These are phyloP conservation scores for Sesamia inferens DNA, from an alignment of 2,888 invertebrate species.

Conservation along the genomic window DNA sequence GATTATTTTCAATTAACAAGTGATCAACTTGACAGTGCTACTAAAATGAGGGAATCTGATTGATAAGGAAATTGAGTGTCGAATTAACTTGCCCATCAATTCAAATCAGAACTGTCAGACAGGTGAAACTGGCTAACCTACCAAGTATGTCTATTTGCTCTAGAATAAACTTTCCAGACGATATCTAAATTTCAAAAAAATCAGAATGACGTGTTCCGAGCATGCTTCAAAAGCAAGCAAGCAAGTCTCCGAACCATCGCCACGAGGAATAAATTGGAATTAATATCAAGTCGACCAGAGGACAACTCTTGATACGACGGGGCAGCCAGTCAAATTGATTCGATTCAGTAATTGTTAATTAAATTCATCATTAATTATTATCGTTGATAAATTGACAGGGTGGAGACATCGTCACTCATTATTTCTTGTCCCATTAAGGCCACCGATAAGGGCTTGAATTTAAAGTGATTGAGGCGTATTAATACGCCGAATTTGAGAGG, in stretches of 20 bases:
- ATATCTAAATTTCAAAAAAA: not conserved
- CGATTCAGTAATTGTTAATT: slow-evolving; percentile 42
- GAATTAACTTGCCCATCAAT: not conserved
- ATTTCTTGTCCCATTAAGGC: slow-evolving; percentile 27
- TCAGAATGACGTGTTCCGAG: not conserved
- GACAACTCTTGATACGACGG: slow-evolving; percentile 6
- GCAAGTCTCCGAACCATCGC: not conserved
- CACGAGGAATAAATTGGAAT: not conserved
- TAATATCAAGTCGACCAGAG: not conserved
- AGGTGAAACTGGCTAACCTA: not conserved
- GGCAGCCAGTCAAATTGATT: slow-evolving; percentile 3
- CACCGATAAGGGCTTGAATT: slow-evolving; percentile 21
- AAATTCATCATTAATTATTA: slow-evolving; percentile 34
- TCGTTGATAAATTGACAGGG: slow-evolving; percentile 26
- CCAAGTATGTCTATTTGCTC: not conserved
- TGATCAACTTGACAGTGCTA: not conserved
- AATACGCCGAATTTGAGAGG: not conserved
- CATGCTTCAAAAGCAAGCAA: not conserved
- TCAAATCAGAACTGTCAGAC: not conserved
- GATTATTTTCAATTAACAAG: not conserved
- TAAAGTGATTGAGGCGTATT: slow-evolving; percentile 16
- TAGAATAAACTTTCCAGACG: not conserved
- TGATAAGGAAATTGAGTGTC: not conserved
- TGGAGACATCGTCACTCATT: slow-evolving; percentile 16
- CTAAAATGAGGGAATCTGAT: not conserved